Evolutionary conservation across 1,140 invertebrate genomes (phyloP).

Genomic region (Pogonognathellus flavescens): DNA sequence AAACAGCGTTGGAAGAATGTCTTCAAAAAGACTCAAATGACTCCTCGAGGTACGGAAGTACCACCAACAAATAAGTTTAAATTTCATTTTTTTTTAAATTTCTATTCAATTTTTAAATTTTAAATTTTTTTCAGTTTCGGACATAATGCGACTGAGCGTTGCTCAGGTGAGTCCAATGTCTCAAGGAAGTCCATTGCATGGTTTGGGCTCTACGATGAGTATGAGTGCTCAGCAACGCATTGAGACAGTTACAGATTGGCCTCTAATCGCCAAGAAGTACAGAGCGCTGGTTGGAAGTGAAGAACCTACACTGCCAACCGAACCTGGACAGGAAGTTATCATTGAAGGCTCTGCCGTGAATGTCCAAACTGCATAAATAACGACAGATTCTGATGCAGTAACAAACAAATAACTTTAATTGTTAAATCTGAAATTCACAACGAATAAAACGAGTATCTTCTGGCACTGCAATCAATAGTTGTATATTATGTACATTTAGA

Average conservation of each 20-base stretch:
- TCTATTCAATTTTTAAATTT: background rate
- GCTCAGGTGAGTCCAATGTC: constrained; percentile 64
- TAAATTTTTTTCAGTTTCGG: constrained; percentile 55
- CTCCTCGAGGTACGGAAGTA: constrained; percentile 68
- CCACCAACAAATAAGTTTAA: background rate
- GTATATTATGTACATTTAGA: too few species aligned
- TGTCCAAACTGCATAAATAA: background rate
- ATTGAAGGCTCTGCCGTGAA: constrained; percentile 22
- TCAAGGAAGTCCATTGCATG: constrained; percentile 76
- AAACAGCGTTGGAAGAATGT: constrained; percentile 69
- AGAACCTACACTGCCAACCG: constrained; percentile 68
- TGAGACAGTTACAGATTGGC: constrained; percentile 93
- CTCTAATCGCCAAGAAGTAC: constrained; percentile 89
- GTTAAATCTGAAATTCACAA: too few species aligned
- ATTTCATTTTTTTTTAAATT: background rate
- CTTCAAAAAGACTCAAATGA: constrained; percentile 69
- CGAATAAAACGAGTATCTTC: too few species aligned
- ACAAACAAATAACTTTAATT: too few species aligned
- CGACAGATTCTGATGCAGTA: background rate
- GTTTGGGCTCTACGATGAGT: constrained; percentile 82
- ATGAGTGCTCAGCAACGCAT: constrained; percentile 81
- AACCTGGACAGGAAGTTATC: background rate
- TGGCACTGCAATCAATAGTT: too few species aligned
- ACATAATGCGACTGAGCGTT: constrained; percentile 63
- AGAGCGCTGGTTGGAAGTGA: constrained; percentile 81